Conservation (phyloP, 2,888 invertebrate species). For the Acronicta psi region DNA sequence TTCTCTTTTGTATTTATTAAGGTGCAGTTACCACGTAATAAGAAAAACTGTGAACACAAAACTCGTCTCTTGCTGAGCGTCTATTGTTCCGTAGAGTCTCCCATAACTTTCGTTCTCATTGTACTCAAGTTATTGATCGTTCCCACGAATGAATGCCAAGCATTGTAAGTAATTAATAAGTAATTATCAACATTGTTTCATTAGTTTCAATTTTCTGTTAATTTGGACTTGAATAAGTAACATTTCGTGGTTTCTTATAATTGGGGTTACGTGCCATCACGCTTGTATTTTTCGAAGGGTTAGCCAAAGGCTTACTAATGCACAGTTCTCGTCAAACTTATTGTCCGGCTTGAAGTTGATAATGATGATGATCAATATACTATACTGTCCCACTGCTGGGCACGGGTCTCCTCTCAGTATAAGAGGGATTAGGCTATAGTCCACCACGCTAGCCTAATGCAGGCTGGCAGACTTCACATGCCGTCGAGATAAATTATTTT, state of each 20-base stretch:
- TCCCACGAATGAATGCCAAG: constrained; percentile 21
- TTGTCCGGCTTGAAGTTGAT: too few relatives aligned
- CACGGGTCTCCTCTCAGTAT: too few relatives aligned
- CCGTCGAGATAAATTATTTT: too few relatives aligned
- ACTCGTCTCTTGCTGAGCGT: constrained; percentile 7
- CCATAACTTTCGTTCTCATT: constrained; percentile 36
- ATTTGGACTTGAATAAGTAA: constrained; percentile 3
- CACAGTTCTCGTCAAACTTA: too few relatives aligned
- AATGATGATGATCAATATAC: too few relatives aligned
- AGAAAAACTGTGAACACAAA: background rate
- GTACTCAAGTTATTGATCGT: constrained; percentile 28
- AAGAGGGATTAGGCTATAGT: too few relatives aligned
- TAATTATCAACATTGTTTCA: constrained; percentile 15
- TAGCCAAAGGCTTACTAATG: too few relatives aligned
- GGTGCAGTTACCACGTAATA: background rate
- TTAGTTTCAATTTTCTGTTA: constrained; percentile 14
- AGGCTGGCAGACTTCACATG: too few relatives aligned
- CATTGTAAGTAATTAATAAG: constrained; percentile 25
- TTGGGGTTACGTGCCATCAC: background rate
- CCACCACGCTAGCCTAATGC: too few relatives aligned
- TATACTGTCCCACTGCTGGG: too few relatives aligned
- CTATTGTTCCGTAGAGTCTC: constrained; percentile 27
- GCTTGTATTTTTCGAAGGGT: too few relatives aligned
- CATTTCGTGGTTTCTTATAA: background rate
- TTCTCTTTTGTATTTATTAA: too few relatives aligned